Evolutionary conservation across 2,888 invertebrate species (phyloP).

Genomic region (Trachelus tabidus): DNA sequence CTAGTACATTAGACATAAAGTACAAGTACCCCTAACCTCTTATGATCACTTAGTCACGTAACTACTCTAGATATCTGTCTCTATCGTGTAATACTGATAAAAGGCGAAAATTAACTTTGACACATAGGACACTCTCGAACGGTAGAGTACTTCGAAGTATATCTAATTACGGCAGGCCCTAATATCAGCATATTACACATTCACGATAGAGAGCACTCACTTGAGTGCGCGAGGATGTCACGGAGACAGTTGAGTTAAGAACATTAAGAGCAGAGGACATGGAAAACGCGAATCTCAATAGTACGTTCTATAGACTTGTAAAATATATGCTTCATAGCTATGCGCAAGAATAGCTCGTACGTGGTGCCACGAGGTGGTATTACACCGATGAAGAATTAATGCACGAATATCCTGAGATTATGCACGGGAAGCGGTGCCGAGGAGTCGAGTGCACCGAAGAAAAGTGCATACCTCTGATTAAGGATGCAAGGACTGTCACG

Average conservation of each 20-base stretch:
- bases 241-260: background rate
- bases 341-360: background rate
- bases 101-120: background rate
- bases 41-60: background rate
- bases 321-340: background rate
- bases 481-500: slow-evolving; percentile 37
- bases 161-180: background rate
- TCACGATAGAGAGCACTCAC: background rate
- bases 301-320: background rate
- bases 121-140: background rate
- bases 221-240: background rate
- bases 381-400: background rate
- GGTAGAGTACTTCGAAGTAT: background rate
- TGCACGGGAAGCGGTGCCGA: background rate
- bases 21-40: background rate
- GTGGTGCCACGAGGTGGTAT: background rate
- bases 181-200: background rate
- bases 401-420: background rate
- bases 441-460: slow-evolving; percentile 10
- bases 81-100: background rate
- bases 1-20: background rate
- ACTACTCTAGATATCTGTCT: background rate
- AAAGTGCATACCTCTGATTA: slow-evolving; percentile 31
- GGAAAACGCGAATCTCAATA: background rate
- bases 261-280: background rate